Conservation (phyloP, 2,797 vertebrate species). For the Anguilla obscura region DNA sequence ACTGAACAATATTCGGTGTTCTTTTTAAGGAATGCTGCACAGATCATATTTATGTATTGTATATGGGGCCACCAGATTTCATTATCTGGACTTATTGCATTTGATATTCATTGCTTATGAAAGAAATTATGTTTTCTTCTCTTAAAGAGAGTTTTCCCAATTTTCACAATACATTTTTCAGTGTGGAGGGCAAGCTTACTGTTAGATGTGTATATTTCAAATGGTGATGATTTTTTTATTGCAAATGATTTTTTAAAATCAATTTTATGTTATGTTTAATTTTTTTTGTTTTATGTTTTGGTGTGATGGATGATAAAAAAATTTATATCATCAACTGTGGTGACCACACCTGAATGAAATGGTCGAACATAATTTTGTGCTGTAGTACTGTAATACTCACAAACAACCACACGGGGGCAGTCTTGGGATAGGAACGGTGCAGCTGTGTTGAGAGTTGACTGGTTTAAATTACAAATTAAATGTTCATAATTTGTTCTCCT, state of each 20-base stretch:
- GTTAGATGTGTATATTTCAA: constrained; percentile 41
- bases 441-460: constrained; percentile 32
- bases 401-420: constrained; percentile 55
- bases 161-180: constrained; percentile 38
- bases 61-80: constrained; percentile 66
- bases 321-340: constrained; percentile 15
- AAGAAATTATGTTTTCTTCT: constrained; percentile 43
- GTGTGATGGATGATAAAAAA: constrained; percentile 27
- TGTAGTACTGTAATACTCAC: constrained; percentile 52
- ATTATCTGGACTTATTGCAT: constrained; percentile 65
- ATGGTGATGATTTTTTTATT: constrained; percentile 40
- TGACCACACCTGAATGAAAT: constrained; percentile 21
- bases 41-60: constrained; percentile 49
- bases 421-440: constrained; percentile 38
- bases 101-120: constrained; percentile 54
- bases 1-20: background rate
- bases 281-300: constrained; percentile 44
- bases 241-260: constrained; percentile 34
- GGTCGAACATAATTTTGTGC: constrained; percentile 57
- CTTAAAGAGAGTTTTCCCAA: constrained; percentile 39
- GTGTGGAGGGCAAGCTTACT: constrained; percentile 33
- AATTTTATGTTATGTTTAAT: constrained; percentile 43
- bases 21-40: constrained; percentile 11
- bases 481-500: constrained; percentile 36
- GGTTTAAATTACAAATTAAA: constrained; percentile 38